These are phyloP conservation scores for Reinhardtius hippoglossoides DNA, from an alignment of 2,113 vertebrate species.

Conservation along the genomic window DNA sequence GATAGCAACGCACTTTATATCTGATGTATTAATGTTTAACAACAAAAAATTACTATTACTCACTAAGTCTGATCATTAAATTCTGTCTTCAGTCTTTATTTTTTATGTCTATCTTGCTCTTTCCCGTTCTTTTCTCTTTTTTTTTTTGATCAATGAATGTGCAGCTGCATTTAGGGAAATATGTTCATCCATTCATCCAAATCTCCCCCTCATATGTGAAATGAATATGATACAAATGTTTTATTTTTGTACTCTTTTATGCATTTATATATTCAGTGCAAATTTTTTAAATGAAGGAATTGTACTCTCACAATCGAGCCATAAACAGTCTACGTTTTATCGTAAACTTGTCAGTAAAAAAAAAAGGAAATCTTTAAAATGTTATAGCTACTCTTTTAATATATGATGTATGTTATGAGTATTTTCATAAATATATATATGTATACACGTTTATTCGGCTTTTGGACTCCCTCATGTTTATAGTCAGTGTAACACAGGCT, in stretches of 20 bases:
- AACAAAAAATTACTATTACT: slow-evolving; percentile 14
- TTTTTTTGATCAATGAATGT: slow-evolving; percentile 50
- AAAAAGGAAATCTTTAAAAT: slow-evolving; percentile 31
- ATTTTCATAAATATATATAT: not conserved
- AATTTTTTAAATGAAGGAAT: slow-evolving; percentile 67
- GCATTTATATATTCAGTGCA: slow-evolving; percentile 67
- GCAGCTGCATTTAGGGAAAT: slow-evolving; percentile 48
- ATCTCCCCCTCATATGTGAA: slow-evolving; percentile 61
- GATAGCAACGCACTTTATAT: slow-evolving; percentile 79
- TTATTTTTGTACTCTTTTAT: slow-evolving; percentile 81
- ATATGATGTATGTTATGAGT: slow-evolving; percentile 24
- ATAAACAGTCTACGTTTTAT: slow-evolving; percentile 25
- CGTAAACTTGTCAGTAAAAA: slow-evolving; percentile 35
- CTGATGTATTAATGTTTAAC: slow-evolving; percentile 47
- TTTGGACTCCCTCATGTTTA: slow-evolving; percentile 2
- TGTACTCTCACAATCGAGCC: slow-evolving; percentile 63
- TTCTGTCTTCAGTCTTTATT: slow-evolving; percentile 25
- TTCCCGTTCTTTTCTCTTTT: slow-evolving; percentile 20
- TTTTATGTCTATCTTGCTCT: slow-evolving; percentile 31
- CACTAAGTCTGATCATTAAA: slow-evolving; percentile 45
- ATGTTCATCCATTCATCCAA: slow-evolving; percentile 31
- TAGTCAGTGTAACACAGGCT: slow-evolving; percentile 8
- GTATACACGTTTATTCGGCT: not conserved
- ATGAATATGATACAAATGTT: slow-evolving; percentile 73
- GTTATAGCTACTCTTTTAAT: not conserved